These are phyloP conservation scores for Pachypanchax playfairii DNA, from an alignment of 2,113 vertebrate species.

Conservation along the genomic window DNA sequence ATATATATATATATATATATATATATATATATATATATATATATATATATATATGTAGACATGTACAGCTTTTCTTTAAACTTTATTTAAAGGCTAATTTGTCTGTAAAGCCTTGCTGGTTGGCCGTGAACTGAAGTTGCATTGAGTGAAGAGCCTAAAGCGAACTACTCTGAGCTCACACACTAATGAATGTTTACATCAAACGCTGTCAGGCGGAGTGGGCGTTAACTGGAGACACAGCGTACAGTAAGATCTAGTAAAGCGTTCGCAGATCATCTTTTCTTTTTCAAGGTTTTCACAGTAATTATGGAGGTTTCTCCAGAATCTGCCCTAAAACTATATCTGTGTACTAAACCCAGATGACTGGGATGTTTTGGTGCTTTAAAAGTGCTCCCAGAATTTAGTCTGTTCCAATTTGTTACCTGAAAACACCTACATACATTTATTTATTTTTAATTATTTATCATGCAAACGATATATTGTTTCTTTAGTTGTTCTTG, in stretches of 20 bases:
- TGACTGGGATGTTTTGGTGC: slow-evolving; percentile 36
- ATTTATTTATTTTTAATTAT: background rate
- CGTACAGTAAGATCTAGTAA: slow-evolving; percentile 38
- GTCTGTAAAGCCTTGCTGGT: background rate
- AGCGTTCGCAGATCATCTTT: slow-evolving; percentile 49
- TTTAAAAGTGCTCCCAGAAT: slow-evolving; percentile 1
- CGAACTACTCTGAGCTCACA: slow-evolving; percentile 4
- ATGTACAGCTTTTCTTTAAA: no score
- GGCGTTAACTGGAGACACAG: slow-evolving; percentile 43
- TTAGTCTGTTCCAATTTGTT: background rate
- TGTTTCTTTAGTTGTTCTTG: no score
- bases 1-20: no score
- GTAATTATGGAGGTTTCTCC: slow-evolving; percentile 58
- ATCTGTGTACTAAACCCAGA: slow-evolving; percentile 38
- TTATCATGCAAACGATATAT: no score
- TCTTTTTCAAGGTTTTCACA: slow-evolving; percentile 33
- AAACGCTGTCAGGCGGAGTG: slow-evolving; percentile 49
- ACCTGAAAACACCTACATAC: background rate
- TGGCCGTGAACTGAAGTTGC: background rate
- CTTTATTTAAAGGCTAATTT: background rate
- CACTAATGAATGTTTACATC: slow-evolving; percentile 65
- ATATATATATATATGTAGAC: no score
- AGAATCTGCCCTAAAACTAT: slow-evolving; percentile 45
- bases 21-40: no score
- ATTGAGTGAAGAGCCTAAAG: slow-evolving; percentile 3